Base-by-base conservation (phyloP, 2,888 invertebrate genomes). In the Ectemnius cavifrons region DNA sequence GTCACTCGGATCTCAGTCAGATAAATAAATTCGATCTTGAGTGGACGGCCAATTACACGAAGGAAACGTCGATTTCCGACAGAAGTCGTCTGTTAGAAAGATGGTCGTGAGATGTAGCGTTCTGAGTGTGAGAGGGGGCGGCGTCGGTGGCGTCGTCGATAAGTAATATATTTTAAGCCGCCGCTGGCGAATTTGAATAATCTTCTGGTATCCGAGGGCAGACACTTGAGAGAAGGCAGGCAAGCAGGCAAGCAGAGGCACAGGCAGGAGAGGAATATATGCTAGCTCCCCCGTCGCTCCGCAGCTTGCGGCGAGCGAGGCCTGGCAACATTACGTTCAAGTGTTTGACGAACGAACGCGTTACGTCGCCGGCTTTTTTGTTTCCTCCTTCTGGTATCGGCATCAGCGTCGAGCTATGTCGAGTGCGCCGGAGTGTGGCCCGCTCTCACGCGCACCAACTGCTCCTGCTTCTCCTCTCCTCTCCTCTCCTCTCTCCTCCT, bases 301-400 rank as follows among this genome's bases (percentile, higher is more conserved):
- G 84, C 84, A 78, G 78, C 65, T 63, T 61, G 18, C 56, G 67
- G 77, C 5, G 37, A 6, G 37, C 37, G 37, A 82, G 83, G 86
- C 79, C 87, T 87, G 87, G 89, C 87, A 89, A 88, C 89, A 87
- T 89, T 88, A 89, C 87, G 84, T 87, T 89, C 89, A 86, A 89
- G 89, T 89, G 89, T 89, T 89, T 89, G 89, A 89, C 89, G 88
- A 89, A 88, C 87, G 86, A 81, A 86, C 85, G 86, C 86, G 87
- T 88, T 88, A 85, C 86, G 85, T 87, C 84, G 85, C 81, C 85
- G 73, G 81, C 80, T 87, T 87, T 86, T 88, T 88, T 87, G 84
- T 87, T 88, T 84, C 86, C 84, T 84, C 83, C 85, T 83, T 88
- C 88, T 88, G 86, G 85, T 87, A 85, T 87, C 84, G 86, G 84